Evolutionary conservation across 2,113 vertebrate species (phyloP), one percentile per base, ranked within the genome.

Genomic region (Oreochromis aureus): DNA sequence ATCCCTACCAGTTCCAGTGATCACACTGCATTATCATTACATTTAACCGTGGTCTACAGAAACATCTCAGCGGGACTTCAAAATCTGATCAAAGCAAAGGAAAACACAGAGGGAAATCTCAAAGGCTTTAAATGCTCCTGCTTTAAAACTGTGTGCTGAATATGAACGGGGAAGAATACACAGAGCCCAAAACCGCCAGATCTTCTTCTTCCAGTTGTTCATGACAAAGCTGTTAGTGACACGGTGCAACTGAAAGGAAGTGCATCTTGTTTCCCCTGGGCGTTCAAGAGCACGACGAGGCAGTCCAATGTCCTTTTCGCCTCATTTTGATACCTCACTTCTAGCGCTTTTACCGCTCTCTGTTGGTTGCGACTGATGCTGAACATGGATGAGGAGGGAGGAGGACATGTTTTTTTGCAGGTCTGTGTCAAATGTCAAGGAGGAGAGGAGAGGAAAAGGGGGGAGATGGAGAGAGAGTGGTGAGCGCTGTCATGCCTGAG

Each of bases 81-180:
- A 80, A 81, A 78, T 90, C 84, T 92, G 85, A 92, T 95, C 91
- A 94, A 94, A 92, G 94, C 16, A 7, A 16, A 13, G 69, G 69
- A 88, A 93, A 86, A 88, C 85, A 84, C 76, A 81, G 32, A 18
- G 34, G 54, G 44, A 88, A 91, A 87, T 76, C n/a, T 7, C 56
- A 63, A 82, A 66, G 69, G 82, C 54, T 85, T 89, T 88, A 88
- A 46, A 73, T 19, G 32, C 58, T 63, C 73, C 87, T 18, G 80
- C 83, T 85, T 80, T 61, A 59, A 89, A 83, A 63, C 54, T 83
- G 84, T 83, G 85, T 6, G 15, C 27, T 59, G 90, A 91, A 89
- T 92, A 32, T 86, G 86, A 89, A 92, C 54, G 1, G 30, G 46
- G 90, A 66, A 83, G 53, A 76, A 55, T 53, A 78, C 18, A 32